Evolutionary conservation across 2,113 vertebrate species (phyloP).

Genomic region (Rhinogobius similis): DNA sequence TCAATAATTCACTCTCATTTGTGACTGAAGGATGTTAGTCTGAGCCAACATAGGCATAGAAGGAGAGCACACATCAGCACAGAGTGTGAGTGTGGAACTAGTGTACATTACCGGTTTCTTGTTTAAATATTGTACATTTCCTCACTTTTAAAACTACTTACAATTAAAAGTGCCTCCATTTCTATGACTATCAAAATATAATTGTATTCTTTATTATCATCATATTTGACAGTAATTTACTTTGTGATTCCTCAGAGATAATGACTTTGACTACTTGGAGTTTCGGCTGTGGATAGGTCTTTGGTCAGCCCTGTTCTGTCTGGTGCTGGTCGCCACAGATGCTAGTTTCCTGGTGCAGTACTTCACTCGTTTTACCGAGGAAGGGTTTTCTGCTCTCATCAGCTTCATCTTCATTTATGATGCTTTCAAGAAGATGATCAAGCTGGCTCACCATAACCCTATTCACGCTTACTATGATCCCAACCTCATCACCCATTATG

Average conservation of each 20-base stretch:
- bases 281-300: conserved; percentile 98
- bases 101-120: neutral
- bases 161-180: too few relatives aligned
- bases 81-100: conserved; percentile 26
- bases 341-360: conserved; percentile 97
- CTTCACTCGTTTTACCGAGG: conserved; percentile 97
- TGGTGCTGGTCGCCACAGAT: conserved; percentile 90
- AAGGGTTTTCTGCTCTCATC: conserved; percentile 94
- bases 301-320: conserved; percentile 90
- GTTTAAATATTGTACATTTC: too few relatives aligned
- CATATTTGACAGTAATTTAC: neutral
- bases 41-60: neutral
- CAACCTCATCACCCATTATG: conserved; percentile 83
- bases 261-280: conserved; percentile 92
- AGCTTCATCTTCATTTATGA: conserved; percentile 99
- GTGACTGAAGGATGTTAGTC: conserved; percentile 36
- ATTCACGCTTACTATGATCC: conserved; percentile 83
- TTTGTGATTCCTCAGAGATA: conserved; percentile 80
- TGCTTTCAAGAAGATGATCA: conserved; percentile 98
- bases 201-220: neutral
- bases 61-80: neutral
- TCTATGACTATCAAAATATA: neutral
- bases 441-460: conserved; percentile 88
- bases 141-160: too few relatives aligned
- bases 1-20: conserved; percentile 77